A percentile compares a stretch with the other conserved stretches of the same genome.
phyloP scores from a whole-genome alignment of 2,797 vertebrate species.

The Coccyzus lansbergi region DNA sequence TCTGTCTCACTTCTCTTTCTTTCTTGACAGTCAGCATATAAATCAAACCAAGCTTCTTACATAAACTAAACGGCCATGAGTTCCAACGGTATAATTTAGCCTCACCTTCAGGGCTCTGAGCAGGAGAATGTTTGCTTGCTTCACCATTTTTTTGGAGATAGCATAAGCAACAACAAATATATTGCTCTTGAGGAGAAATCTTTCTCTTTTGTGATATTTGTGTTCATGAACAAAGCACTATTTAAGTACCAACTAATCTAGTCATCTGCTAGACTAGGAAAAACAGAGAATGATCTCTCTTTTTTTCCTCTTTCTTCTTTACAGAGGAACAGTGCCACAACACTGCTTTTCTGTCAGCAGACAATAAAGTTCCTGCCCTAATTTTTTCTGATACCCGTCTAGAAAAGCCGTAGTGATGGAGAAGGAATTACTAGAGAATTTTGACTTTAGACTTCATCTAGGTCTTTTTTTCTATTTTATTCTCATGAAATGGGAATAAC shows the following conservation, averaged over 20 bases:
- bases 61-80: neutral
- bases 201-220: neutral
- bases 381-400: neutral
- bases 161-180: neutral
- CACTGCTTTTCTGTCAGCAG: neutral
- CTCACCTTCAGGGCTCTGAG: neutral
- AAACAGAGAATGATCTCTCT: neutral
- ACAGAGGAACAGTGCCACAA: neutral
- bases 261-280: neutral
- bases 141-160: neutral
- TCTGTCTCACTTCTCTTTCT: neutral
- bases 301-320: neutral
- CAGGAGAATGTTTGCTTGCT: neutral
- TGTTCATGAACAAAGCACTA: constrained; percentile 14
- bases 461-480: neutral
- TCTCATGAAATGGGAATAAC: neutral
- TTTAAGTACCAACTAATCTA: constrained; percentile 23
- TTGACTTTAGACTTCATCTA: neutral
- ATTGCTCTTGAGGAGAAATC: neutral
- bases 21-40: constrained; percentile 4
- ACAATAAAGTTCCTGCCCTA: neutral
- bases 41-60: constrained; percentile 6
- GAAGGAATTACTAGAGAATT: neutral
- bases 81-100: constrained; percentile 30
- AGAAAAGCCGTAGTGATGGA: neutral